Evolutionary conservation across 2,888 invertebrate genomes (phyloP).

Genomic region (Clepsis dumicolana): DNA sequence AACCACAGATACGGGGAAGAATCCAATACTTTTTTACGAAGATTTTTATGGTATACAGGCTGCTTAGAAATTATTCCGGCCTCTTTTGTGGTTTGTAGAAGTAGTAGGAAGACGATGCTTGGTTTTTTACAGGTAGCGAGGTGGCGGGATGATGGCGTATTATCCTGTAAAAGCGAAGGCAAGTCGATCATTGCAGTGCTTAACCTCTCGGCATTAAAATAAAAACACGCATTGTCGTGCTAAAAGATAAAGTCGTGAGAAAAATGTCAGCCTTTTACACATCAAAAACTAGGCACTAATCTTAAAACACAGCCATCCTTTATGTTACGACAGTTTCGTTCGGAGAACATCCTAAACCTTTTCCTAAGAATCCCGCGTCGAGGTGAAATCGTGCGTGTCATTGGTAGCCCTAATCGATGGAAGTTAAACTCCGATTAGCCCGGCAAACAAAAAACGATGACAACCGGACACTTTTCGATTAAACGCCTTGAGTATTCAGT

Average conservation of each 20-base stretch:
- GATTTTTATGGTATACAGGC: constrained; percentile 1
- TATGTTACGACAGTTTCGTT: not conserved
- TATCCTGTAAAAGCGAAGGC: no score
- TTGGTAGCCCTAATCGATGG: constrained; percentile 14
- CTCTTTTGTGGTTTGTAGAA: not conserved
- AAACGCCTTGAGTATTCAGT: not conserved
- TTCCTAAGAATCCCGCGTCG: not conserved
- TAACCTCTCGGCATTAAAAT: no score
- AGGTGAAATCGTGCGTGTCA: constrained; percentile 13
- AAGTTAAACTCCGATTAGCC: constrained; percentile 14
- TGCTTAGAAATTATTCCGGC: not conserved
- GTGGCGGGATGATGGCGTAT: no score
- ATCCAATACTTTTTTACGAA: constrained; percentile 5
- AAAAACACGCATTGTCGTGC: no score
- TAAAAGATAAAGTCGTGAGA: no score
- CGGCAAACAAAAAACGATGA: constrained; percentile 13
- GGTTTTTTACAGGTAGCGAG: no score
- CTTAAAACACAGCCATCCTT: not conserved
- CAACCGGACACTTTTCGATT: constrained; percentile 4
- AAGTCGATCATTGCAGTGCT: no score
- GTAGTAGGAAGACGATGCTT: not conserved
- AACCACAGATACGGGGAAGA: constrained; percentile 15
- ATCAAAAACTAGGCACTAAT: no score
- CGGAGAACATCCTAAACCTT: not conserved
- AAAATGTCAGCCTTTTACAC: no score